phyloP scores from a whole-genome alignment of 2,113 vertebrate genomes.

The Fregata magnificens region DNA sequence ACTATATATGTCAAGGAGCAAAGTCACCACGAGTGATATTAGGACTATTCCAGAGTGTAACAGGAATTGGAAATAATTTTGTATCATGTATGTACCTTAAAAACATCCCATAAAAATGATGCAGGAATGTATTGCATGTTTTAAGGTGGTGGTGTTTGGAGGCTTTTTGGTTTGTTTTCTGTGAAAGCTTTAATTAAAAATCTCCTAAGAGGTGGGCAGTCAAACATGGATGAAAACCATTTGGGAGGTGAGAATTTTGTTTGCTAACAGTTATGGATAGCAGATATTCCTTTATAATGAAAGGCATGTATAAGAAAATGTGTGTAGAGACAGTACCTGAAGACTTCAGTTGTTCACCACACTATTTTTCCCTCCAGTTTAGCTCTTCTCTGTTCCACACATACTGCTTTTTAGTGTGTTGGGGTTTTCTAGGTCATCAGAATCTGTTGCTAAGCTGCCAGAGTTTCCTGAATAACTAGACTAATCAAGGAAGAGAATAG shows the following conservation, averaged over 20 bases:
- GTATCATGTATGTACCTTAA: rapidly evolving
- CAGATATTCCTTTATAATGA: background rate
- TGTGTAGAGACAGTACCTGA: background rate
- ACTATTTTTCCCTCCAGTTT: background rate
- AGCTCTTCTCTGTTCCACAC: background rate
- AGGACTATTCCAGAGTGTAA: background rate
- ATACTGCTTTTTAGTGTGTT: background rate
- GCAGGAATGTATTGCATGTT: background rate
- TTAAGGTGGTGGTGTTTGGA: background rate
- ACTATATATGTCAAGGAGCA: background rate
- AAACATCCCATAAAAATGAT: background rate
- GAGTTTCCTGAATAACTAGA: background rate
- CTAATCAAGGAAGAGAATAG: constrained; percentile 16
- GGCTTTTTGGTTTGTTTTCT: background rate
- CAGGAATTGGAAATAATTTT: background rate
- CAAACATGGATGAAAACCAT: rapidly evolving
- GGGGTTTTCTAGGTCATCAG: constrained; percentile 42
- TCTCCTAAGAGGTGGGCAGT: background rate
- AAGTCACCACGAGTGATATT: background rate
- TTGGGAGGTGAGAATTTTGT: background rate
- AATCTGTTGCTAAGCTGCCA: constrained; percentile 46
- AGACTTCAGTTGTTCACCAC: background rate
- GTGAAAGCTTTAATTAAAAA: background rate
- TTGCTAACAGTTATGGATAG: background rate
- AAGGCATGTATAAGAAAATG: background rate